A percentile compares a stretch with the other conserved stretches of the same genome.
These are phyloP conservation scores for Ernsta delagoae DNA, from an alignment of 2,888 invertebrate genomes.

Conservation along the genomic window DNA sequence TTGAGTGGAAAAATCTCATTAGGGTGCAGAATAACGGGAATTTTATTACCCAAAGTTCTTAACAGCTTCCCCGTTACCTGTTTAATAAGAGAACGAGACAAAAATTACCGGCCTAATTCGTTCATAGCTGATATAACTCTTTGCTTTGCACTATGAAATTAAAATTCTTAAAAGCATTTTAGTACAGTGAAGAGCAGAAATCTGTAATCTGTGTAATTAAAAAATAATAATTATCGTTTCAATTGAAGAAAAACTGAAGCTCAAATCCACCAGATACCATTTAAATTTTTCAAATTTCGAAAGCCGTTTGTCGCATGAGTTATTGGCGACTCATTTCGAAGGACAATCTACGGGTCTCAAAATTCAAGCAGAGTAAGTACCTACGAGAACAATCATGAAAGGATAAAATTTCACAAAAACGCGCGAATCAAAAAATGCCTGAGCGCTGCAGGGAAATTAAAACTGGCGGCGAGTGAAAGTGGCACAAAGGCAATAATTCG, in stretches of 20 bases:
- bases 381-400: constrained; percentile 61
- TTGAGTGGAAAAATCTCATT: constrained; percentile 32
- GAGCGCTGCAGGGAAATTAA: constrained; percentile 73
- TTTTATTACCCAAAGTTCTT: constrained; percentile 30
- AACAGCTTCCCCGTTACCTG: constrained; percentile 26
- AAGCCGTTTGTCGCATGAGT: too few species aligned
- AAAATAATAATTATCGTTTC: too few species aligned
- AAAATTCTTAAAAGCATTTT: background rate
- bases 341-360: constrained; percentile 63
- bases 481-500: constrained; percentile 80
- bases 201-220: background rate
- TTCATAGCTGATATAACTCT: constrained; percentile 9
- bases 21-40: constrained; percentile 29
- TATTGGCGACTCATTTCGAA: constrained; percentile 34
- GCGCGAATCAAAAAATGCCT: constrained; percentile 76
- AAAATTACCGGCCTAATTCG: constrained; percentile 28
- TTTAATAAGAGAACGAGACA: constrained; percentile 23
- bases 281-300: too few species aligned
- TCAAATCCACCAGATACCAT: too few species aligned
- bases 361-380: constrained; percentile 43
- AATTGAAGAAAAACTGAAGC: too few species aligned
- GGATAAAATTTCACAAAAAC: constrained; percentile 75
- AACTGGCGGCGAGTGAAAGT: constrained; percentile 74
- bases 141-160: background rate
- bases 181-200: background rate